These are phyloP conservation scores for Diadromus collaris DNA, from an alignment of 2,888 invertebrate genomes.

Conservation along the genomic window DNA sequence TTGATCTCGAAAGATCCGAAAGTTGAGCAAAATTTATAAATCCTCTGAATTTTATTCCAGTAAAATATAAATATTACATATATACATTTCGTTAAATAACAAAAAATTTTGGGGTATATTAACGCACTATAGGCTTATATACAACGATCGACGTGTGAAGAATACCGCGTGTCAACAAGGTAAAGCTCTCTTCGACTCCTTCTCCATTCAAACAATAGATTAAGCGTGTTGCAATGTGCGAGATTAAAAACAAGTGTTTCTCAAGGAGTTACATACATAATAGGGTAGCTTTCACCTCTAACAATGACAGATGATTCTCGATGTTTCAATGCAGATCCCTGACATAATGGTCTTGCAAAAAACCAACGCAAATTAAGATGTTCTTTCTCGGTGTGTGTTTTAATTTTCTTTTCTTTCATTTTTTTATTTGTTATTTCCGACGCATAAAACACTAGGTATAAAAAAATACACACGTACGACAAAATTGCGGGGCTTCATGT, in stretches of 20 bases:
- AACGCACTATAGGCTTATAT: not conserved
- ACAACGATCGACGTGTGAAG: slow-evolving; percentile 33
- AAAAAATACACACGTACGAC: slow-evolving; percentile 2
- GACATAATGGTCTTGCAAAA: slow-evolving; percentile 55
- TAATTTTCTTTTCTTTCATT: not conserved
- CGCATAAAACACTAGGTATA: not conserved
- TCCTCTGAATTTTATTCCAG: not conserved
- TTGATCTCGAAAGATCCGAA: not conserved
- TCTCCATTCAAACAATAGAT: slow-evolving; percentile 50
- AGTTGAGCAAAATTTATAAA: not conserved
- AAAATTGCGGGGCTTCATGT: not conserved
- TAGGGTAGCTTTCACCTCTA: slow-evolving; percentile 57
- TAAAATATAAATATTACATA: not conserved
- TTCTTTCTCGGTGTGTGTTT: not conserved
- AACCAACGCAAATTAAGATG: slow-evolving; percentile 30
- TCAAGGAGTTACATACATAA: slow-evolving; percentile 59
- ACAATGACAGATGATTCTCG: slow-evolving; percentile 61
- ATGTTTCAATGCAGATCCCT: slow-evolving; percentile 56
- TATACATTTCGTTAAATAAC: slow-evolving; percentile 2
- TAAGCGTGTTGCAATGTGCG: slow-evolving; percentile 50
- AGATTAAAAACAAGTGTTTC: slow-evolving; percentile 59
- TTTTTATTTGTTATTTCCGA: not conserved
- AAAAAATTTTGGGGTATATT: not conserved
- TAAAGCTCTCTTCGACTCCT: slow-evolving; percentile 24
- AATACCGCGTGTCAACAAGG: slow-evolving; percentile 40